Percentiles rank a stretch among this genome's conserved stretches.
phyloP scores from a whole-genome alignment of 2,797 vertebrate species.

The Danionella dracula region DNA sequence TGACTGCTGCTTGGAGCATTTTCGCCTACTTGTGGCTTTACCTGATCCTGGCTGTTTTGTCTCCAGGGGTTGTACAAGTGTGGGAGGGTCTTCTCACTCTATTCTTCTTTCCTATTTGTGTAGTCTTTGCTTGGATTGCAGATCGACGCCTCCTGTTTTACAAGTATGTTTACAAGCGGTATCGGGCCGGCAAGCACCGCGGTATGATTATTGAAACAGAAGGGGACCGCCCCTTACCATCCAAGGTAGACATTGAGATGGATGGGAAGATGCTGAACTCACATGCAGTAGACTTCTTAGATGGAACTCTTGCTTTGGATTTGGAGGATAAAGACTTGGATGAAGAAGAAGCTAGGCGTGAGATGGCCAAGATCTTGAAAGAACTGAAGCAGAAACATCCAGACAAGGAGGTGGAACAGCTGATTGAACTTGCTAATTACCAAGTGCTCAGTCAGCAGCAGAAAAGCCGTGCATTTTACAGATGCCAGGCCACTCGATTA shows the following conservation, averaged over 20 bases:
- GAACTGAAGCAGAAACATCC: slow-evolving; percentile 98
- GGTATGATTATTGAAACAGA: slow-evolving; percentile 98
- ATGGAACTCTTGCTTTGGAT: slow-evolving; percentile 83
- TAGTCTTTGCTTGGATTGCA: slow-evolving; percentile 93
- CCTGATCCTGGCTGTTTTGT: slow-evolving; percentile 92
- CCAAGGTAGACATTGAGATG: slow-evolving; percentile 98
- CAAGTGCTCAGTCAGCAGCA: slow-evolving; percentile 97
- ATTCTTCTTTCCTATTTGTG: slow-evolving; percentile 96
- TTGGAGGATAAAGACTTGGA: slow-evolving; percentile 91
- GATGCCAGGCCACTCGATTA: slow-evolving; percentile 94
- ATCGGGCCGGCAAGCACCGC: slow-evolving; percentile 92
- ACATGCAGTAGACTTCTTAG: slow-evolving; percentile 90
- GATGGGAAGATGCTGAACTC: slow-evolving; percentile 97
- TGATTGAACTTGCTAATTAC: slow-evolving; percentile 96
- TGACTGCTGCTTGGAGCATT: slow-evolving; percentile 97
- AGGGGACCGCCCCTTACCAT: slow-evolving; percentile 85
- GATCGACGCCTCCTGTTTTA: slow-evolving; percentile 96
- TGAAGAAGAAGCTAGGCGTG: slow-evolving; percentile 90
- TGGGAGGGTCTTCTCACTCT: slow-evolving; percentile 97
- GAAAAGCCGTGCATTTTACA: slow-evolving; percentile 96
- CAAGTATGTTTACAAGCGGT: slow-evolving; percentile 98
- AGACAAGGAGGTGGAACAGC: slow-evolving; percentile 94
- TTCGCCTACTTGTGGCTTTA: slow-evolving; percentile 99
- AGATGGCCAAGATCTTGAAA: slow-evolving; percentile 97
- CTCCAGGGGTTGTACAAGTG: slow-evolving; percentile 90